phyloP scores from a whole-genome alignment of 1,140 invertebrate genomes.

The Arctopsyche grandis region DNA sequence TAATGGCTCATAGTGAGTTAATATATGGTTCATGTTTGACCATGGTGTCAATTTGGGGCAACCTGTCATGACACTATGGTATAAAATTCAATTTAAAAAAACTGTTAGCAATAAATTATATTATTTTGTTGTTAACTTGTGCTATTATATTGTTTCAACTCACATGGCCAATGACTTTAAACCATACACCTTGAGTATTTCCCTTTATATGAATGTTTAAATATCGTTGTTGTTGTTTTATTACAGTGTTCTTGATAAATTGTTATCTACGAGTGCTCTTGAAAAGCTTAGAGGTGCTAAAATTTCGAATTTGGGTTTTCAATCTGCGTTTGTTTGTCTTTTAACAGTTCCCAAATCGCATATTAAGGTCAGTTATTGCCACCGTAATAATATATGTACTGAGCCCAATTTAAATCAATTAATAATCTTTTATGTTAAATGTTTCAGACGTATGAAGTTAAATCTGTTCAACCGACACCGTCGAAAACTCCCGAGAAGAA shows the following conservation, averaged over 20 bases:
- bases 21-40: too few species aligned
- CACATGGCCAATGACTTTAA: too few species aligned
- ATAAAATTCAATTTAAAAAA: too few species aligned
- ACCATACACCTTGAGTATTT: too few species aligned
- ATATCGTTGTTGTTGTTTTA: not conserved
- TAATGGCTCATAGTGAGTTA: too few species aligned
- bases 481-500: not conserved
- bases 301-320: not conserved
- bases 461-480: not conserved
- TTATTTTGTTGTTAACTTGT: too few species aligned
- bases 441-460: not conserved
- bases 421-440: not conserved
- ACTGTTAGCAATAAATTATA: too few species aligned
- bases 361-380: slow-evolving; percentile 39
- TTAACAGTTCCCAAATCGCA: slow-evolving; percentile 43
- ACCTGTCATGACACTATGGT: too few species aligned
- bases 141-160: too few species aligned
- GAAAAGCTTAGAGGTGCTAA: slow-evolving; percentile 38
- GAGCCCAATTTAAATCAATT: not conserved
- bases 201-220: too few species aligned
- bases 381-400: not conserved
- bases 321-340: slow-evolving; percentile 46
- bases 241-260: slow-evolving; percentile 42
- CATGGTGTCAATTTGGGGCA: too few species aligned
- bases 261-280: slow-evolving; percentile 4